Conservation (phyloP, 2,797 vertebrate genomes). For the Phaenicophaeus curvirostris region DNA sequence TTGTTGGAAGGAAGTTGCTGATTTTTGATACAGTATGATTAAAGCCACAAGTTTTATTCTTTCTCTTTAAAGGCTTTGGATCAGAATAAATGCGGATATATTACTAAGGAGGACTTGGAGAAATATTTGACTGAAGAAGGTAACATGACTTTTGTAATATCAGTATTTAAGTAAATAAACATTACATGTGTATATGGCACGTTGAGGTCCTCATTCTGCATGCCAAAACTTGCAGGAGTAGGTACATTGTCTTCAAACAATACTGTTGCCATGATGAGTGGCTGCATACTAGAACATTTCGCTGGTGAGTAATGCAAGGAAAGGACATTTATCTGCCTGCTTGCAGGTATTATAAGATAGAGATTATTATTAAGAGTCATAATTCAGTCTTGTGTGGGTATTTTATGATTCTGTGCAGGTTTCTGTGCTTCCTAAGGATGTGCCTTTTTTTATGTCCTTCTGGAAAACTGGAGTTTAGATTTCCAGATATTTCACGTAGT, state of each 20-base stretch:
- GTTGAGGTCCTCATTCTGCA: not conserved
- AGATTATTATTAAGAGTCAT: not conserved
- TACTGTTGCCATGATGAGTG: not conserved
- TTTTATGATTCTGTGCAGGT: not conserved
- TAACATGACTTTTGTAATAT: conserved; percentile 62
- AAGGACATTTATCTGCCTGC: not conserved
- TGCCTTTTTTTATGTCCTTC: not conserved
- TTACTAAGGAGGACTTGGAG: conserved; percentile 85
- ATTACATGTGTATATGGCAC: not conserved
- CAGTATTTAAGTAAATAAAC: conserved; percentile 13
- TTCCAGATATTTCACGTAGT: not conserved
- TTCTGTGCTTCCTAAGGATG: not conserved
- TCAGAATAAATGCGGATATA: conserved; percentile 84
- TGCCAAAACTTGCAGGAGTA: not conserved
- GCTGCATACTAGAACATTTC: not conserved
- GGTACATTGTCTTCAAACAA: not conserved
- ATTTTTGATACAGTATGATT: not conserved
- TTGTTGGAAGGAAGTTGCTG: not conserved
- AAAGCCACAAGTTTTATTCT: not conserved
- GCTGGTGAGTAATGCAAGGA: not conserved
- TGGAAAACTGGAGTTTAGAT: not conserved
- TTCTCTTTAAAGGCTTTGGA: conserved; percentile 85
- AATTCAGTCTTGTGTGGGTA: not conserved
- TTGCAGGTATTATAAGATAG: not conserved
- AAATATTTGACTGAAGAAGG: conserved; percentile 91